Evolutionary conservation across 1,140 invertebrate genomes (phyloP).

Genomic region (Drosophila insularis): DNA sequence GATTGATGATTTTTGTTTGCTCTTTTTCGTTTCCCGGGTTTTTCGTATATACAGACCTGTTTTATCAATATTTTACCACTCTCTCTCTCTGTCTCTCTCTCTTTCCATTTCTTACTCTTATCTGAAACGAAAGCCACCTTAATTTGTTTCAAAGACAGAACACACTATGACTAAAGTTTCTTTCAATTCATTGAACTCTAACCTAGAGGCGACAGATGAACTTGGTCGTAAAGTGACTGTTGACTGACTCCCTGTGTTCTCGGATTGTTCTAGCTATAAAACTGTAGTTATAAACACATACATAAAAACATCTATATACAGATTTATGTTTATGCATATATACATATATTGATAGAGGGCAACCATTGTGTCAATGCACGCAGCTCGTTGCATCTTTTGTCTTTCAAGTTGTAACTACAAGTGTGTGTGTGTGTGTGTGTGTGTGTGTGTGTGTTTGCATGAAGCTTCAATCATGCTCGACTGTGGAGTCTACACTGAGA

Average conservation of each 20-base stretch:
- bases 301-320: neutral
- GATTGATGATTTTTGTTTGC: neutral
- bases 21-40: neutral
- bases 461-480: neutral
- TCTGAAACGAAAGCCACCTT: conserved; percentile 1
- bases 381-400: conserved; percentile 55
- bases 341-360: conserved; percentile 37
- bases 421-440: neutral
- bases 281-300: conserved; percentile 45
- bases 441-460: conserved; percentile 14
- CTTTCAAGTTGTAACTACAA: neutral
- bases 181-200: conserved; percentile 61
- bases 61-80: conserved; percentile 3
- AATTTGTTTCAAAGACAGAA: neutral
- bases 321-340: conserved; percentile 1
- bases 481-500: conserved; percentile 1
- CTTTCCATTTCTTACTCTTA: neutral
- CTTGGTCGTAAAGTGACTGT: conserved; percentile 15
- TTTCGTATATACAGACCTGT: neutral
- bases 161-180: neutral
- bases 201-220: conserved; percentile 42
- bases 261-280: conserved; percentile 45
- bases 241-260: conserved; percentile 54
- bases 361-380: conserved; percentile 43
- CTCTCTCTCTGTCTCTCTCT: neutral